Evolutionary conservation across 2,797 vertebrate genomes (phyloP).

Genomic region (Enteromius thamalakanensis): DNA sequence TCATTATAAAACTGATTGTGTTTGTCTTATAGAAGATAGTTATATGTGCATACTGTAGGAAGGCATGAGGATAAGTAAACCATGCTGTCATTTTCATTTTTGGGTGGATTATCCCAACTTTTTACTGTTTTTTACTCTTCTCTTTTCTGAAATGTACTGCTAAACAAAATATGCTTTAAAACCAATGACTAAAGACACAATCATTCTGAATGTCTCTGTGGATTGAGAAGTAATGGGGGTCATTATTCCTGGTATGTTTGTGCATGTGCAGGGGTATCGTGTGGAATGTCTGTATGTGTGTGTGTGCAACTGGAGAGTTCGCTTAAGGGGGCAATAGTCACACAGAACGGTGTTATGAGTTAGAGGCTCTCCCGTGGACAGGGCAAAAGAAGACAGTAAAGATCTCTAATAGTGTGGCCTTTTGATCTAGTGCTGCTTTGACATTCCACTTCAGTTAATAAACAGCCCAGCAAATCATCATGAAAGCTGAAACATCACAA

Average conservation of each 20-base stretch:
- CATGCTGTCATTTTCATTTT: not conserved
- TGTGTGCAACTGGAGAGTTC: constrained; percentile 35
- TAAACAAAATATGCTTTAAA: constrained; percentile 4
- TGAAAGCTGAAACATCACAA: constrained; percentile 49
- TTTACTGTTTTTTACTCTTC: not conserved
- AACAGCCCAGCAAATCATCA: constrained; percentile 50
- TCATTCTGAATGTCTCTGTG: not conserved
- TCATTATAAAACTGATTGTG: not conserved
- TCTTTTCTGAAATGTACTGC: not conserved
- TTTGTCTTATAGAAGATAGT: not conserved
- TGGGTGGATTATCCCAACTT: not conserved
- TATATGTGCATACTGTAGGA: not conserved
- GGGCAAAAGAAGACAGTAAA: constrained; percentile 39
- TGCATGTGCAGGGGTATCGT: constrained; percentile 23
- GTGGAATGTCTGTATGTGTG: constrained; percentile 20
- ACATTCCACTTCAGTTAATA: constrained; percentile 60
- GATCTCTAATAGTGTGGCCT: constrained; percentile 45
- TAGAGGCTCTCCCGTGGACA: not conserved
- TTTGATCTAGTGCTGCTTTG: constrained; percentile 49
- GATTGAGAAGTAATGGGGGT: constrained; percentile 19
- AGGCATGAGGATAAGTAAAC: not conserved
- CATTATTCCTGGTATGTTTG: constrained; percentile 37
- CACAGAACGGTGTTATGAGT: not conserved
- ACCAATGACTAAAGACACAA: not conserved
- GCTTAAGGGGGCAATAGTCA: not conserved